Base-by-base conservation (phyloP, 2,113 vertebrate genomes). In the Alligator sinensis region DNA sequence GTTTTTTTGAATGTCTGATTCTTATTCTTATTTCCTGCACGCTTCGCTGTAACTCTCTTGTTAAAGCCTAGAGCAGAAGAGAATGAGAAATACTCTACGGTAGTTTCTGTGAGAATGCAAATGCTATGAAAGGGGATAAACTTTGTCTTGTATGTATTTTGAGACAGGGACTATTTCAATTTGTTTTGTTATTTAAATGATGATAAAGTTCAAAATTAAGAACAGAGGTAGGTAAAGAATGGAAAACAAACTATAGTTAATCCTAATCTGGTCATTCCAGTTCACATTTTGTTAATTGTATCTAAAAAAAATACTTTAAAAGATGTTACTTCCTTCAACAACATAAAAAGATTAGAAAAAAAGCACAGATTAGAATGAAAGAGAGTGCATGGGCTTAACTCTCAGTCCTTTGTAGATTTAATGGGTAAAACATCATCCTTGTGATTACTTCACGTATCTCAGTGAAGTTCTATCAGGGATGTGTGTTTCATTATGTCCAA, bases 21-120 rank as follows among this genome's bases (percentile, higher is more conserved):
- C 97, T 97, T 97, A 86, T 97, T 96, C 98, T 98, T 91, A 98
- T 97, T 61, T 98, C 97, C 94, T 97, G 96, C 84, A 98, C 66
- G 11, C 98, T 98, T 94, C 89, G 94, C 90, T 98, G 98, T 95
- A 99, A 97, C 92, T 99, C 98, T 96, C 95, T 95, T 77, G 98
- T 98, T 96, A 99, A 96, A 79, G 96, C 98, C 99, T 98, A 60
- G 34, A 96, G 13, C 61, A 80, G 83, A 82, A 3, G 34, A 11
- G 66, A 88, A 21, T 19, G 85, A 80, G 78, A 72, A 87, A 75
- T 5, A 94, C 16, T 96, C 86, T 54, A 84, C 81, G 87, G 94
- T 88, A 91, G 91, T 82, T 82, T 74, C 86, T 93, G 4, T 77
- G 77, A 84, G 93, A 88, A 87, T 91, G 95, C 12, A 88, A 87